Evolutionary conservation across 2,888 invertebrate species (phyloP).

Genomic region (Tetranychus truncatus): DNA sequence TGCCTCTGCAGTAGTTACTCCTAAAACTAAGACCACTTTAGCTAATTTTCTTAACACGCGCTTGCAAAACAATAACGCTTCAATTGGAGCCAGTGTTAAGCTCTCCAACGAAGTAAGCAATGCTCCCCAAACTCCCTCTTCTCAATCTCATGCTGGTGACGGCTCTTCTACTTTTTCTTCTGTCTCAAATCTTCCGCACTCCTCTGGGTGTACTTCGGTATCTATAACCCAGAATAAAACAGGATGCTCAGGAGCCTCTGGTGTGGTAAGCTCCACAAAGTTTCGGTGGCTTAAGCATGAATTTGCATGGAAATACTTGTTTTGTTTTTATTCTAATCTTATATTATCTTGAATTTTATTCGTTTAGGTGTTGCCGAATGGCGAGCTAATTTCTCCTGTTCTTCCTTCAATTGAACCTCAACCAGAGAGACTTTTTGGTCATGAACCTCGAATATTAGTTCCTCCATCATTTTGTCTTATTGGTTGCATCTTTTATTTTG

Average conservation of each 20-base stretch:
- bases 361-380: conserved; percentile 12
- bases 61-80: conserved; percentile 37
- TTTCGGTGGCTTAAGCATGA: conserved; percentile 9
- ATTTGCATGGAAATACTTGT: conserved; percentile 13
- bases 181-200: conserved; percentile 10
- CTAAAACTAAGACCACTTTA: conserved; percentile 81
- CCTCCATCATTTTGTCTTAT: conserved; percentile 72
- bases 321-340: neutral
- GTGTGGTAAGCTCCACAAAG: conserved; percentile 19
- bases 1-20: conserved; percentile 42
- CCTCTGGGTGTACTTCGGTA: conserved; percentile 14
- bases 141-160: conserved; percentile 25
- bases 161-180: conserved; percentile 19
- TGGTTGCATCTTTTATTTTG: conserved; percentile 78
- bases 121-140: conserved; percentile 3
- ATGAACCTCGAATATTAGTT: conserved; percentile 62
- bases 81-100: conserved; percentile 1
- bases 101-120: neutral
- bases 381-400: conserved; percentile 8
- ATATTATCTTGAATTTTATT: neutral
- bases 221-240: conserved; percentile 15
- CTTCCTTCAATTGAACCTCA: neutral
- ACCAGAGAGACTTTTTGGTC: conserved; percentile 51
- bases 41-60: conserved; percentile 81
- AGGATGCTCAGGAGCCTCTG: conserved; percentile 17